phyloP scores from a whole-genome alignment of 1,140 invertebrate species.

The Rhagoletis pomonella region DNA sequence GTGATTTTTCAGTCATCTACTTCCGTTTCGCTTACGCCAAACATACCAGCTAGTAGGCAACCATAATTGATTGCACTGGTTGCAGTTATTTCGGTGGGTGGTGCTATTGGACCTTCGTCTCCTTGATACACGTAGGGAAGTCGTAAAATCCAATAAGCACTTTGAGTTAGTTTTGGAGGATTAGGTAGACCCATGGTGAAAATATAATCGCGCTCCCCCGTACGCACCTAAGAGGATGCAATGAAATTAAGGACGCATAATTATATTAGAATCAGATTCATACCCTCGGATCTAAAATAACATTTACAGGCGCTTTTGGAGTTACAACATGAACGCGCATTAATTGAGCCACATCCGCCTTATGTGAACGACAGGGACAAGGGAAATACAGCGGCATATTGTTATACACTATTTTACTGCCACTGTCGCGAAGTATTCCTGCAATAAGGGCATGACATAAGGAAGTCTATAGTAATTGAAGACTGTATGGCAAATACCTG shows the following conservation, averaged over 20 bases:
- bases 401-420: conserved; percentile 85
- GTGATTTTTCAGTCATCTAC: conserved; percentile 55
- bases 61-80: conserved; percentile 75
- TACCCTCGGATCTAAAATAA: conserved; percentile 87
- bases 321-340: conserved; percentile 96
- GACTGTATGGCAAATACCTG: conserved; percentile 68
- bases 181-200: conserved; percentile 65
- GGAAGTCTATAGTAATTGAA: too few species aligned
- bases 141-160: conserved; percentile 93
- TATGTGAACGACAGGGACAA: conserved; percentile 87
- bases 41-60: conserved; percentile 82
- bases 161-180: conserved; percentile 86
- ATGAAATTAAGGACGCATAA: neutral
- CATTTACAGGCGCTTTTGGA: conserved; percentile 91
- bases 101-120: conserved; percentile 82
- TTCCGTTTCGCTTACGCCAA: conserved; percentile 81
- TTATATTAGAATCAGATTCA: neutral
- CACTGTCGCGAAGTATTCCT: conserved; percentile 86
- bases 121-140: conserved; percentile 91
- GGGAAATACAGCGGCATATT: conserved; percentile 95
- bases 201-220: conserved; percentile 63
- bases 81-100: conserved; percentile 77
- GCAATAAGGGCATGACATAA: neutral
- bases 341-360: conserved; percentile 86
- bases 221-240: conserved; percentile 59